Evolutionary conservation across 2,113 vertebrate species (phyloP).

Genomic region (Xenus cinereus): DNA sequence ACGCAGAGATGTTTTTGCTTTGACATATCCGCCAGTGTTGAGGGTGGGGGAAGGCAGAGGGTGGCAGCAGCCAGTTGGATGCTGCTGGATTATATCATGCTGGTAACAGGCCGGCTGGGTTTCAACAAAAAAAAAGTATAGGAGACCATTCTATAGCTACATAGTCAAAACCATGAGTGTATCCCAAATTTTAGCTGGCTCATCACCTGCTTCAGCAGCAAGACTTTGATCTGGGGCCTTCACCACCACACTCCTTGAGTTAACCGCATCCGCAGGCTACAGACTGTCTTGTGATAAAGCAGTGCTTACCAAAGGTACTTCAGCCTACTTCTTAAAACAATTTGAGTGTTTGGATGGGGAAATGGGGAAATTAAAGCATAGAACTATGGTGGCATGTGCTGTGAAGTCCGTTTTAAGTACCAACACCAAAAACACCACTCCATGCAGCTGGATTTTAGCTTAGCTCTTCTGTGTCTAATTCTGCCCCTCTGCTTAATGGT

Average conservation of each 20-base stretch:
- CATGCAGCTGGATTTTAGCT: background rate
- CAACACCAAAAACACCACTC: background rate
- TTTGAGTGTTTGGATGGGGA: background rate
- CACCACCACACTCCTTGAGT: background rate
- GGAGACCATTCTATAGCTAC: background rate
- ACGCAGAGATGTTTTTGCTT: conserved; percentile 59
- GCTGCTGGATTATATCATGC: background rate
- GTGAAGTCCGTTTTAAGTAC: background rate
- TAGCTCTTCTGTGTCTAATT: background rate
- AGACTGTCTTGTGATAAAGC: background rate
- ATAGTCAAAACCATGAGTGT: background rate
- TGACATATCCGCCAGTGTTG: conserved; percentile 21
- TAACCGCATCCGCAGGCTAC: background rate
- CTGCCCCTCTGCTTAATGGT: background rate
- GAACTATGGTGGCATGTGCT: background rate
- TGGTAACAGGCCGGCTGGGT: background rate
- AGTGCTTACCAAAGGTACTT: background rate
- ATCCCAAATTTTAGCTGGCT: background rate
- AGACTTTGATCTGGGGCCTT: background rate
- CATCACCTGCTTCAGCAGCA: background rate
- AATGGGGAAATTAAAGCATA: background rate
- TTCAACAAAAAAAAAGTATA: background rate
- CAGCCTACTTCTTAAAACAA: background rate
- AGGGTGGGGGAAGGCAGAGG: conserved; percentile 26
- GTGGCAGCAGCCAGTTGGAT: conserved; percentile 19